Percentiles rank a stretch among this genome's conserved stretches.
These are phyloP conservation scores for Oscheius sp. DNA, from an alignment of 2,888 invertebrate genomes.

Conservation along the genomic window DNA sequence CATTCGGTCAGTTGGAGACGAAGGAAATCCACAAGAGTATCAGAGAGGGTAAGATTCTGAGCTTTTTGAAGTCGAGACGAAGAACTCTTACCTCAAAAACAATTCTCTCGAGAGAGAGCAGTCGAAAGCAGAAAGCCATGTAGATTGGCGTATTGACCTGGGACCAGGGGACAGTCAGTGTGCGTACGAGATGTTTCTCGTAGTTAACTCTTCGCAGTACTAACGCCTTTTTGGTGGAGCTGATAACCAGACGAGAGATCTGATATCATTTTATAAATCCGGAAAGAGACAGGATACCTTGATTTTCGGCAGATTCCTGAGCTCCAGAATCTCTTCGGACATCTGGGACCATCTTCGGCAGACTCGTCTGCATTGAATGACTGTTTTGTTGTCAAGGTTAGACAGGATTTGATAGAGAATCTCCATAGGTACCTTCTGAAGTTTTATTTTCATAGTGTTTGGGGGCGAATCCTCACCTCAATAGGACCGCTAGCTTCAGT, in stretches of 20 bases:
- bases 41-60: slow-evolving; percentile 47
- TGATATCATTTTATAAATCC: slow-evolving; percentile 21
- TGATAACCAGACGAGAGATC: slow-evolving; percentile 51
- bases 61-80: neutral
- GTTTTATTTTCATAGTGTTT: neutral
- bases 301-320: slow-evolving; percentile 32
- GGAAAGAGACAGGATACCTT: neutral
- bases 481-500: slow-evolving; percentile 1
- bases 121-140: slow-evolving; percentile 45
- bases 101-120: slow-evolving; percentile 48
- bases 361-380: slow-evolving; percentile 41
- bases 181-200: slow-evolving; percentile 41
- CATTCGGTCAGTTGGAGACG: slow-evolving; percentile 43
- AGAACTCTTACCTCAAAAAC: slow-evolving; percentile 40
- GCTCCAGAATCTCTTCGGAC: slow-evolving; percentile 39
- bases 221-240: slow-evolving; percentile 41
- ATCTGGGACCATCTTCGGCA: slow-evolving; percentile 44
- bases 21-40: slow-evolving; percentile 48
- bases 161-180: slow-evolving; percentile 31
- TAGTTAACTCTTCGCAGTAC: slow-evolving; percentile 53
- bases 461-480: slow-evolving; percentile 10
- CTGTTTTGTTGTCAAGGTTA: slow-evolving; percentile 33
- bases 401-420: slow-evolving; percentile 45
- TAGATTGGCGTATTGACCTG: slow-evolving; percentile 13
- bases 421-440: slow-evolving; percentile 55